Evolutionary conservation across 1,140 invertebrate species (phyloP).

Genomic region (Hyles vespertilio): DNA sequence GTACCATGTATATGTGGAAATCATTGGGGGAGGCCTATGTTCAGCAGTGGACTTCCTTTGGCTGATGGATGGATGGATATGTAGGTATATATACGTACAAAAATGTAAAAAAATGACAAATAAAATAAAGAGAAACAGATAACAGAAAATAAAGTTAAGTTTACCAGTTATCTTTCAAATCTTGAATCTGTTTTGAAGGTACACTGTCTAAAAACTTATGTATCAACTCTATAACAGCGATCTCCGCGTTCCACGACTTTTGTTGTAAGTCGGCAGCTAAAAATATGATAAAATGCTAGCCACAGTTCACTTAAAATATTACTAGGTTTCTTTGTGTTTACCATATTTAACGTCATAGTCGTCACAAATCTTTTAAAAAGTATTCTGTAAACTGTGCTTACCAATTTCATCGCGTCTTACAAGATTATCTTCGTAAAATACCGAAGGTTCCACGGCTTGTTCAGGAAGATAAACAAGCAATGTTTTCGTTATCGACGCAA

Average conservation of each 20-base stretch:
- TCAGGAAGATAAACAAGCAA: conserved; percentile 81
- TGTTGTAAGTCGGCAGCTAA: conserved; percentile 59
- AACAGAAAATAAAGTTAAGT: neutral
- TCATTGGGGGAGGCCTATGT: too few species aligned
- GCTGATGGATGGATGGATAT: too few species aligned
- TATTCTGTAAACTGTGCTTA: conserved; percentile 27
- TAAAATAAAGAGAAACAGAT: neutral
- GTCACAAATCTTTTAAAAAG: too few species aligned
- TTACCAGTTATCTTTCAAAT: conserved; percentile 79
- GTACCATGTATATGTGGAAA: too few species aligned
- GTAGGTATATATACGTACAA: too few species aligned
- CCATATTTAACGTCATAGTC: neutral
- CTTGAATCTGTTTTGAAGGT: conserved; percentile 73
- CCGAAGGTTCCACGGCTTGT: conserved; percentile 78
- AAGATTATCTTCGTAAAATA: conserved; percentile 82
- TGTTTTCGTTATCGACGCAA: conserved; percentile 80
- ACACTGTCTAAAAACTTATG: conserved; percentile 81
- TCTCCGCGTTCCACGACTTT: conserved; percentile 76
- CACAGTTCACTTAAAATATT: neutral
- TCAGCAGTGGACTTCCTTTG: too few species aligned
- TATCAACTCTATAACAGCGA: conserved; percentile 82
- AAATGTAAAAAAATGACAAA: neutral
- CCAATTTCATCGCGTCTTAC: conserved; percentile 73
- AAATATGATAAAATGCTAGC: conserved; percentile 13
- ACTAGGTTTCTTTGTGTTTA: neutral